These are phyloP conservation scores for Misgurnus mizolepis DNA, from an alignment of 2,113 vertebrate species.

Conservation along the genomic window DNA sequence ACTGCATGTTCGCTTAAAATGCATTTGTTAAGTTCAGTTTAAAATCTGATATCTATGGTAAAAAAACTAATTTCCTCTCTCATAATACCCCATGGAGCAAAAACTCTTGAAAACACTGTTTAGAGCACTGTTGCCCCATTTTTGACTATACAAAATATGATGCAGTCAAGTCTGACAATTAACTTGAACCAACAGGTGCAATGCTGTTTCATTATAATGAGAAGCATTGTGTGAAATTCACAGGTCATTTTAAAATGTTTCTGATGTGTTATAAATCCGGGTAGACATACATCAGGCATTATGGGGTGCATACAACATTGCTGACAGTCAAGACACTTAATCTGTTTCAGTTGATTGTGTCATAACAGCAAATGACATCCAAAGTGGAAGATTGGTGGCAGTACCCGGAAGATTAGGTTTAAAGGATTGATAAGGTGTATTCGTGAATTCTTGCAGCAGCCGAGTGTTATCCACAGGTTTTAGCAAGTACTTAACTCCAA, in stretches of 20 bases:
- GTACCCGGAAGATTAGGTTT: constrained; percentile 10
- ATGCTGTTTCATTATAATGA: constrained; percentile 14
- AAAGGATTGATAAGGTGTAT: constrained; percentile 10
- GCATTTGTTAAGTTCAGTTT: background rate
- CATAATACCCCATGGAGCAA: constrained; percentile 5
- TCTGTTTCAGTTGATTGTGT: background rate
- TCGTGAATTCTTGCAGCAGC: constrained; percentile 16
- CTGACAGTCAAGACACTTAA: background rate
- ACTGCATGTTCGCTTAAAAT: background rate
- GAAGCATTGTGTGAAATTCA: constrained; percentile 11
- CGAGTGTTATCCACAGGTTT: constrained; percentile 6
- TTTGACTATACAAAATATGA: constrained; percentile 10
- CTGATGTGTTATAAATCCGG: constrained; percentile 3
- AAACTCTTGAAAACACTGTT: constrained; percentile 31
- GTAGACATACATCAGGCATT: background rate
- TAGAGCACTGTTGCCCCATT: background rate
- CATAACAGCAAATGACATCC: background rate
- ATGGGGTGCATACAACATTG: background rate
- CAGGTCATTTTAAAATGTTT: background rate
- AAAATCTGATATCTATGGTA: constrained; percentile 7
- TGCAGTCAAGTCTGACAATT: constrained; percentile 20
- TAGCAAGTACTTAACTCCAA: constrained; percentile 29
- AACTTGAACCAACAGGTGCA: constrained; percentile 29
- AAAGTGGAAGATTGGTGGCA: background rate
- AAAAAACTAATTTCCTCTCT: constrained; percentile 5